A percentile compares a stretch with the other conserved stretches of the same genome.
Conservation (phyloP, 2,888 invertebrate species). For the Ernsta delagoae region DNA sequence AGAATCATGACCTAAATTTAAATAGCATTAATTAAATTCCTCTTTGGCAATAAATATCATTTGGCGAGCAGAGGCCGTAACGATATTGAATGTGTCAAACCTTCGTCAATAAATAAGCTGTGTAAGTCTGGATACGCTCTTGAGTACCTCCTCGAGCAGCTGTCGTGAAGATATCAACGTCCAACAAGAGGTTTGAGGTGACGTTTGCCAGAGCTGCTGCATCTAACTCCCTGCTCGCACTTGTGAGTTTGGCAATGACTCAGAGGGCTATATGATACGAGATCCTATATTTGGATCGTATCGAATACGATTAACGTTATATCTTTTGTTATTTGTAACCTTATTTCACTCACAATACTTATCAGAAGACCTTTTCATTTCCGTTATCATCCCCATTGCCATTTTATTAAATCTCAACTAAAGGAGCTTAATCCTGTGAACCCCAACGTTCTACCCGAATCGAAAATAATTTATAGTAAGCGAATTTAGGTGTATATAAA, state of each 20-base stretch:
- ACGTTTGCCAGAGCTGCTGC: conserved; percentile 29
- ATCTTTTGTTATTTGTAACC: conserved; percentile 6
- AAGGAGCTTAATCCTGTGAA: no score
- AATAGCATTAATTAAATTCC: conserved; percentile 1
- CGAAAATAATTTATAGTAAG: no score
- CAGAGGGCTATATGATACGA: conserved; percentile 22
- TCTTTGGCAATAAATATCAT: conserved; percentile 5
- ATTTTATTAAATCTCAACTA: no score
- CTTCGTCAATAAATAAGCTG: conserved; percentile 31
- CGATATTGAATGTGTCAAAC: conserved; percentile 25
- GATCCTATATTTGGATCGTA: conserved; percentile 33
- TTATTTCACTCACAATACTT: no score
- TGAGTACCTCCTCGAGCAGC: conserved; percentile 20
- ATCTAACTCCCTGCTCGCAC: conserved; percentile 18
- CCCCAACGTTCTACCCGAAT: no score
- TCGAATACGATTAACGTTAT: conserved; percentile 21
- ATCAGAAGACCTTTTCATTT: no score
- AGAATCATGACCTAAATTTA: conserved; percentile 13
- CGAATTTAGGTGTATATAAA: no score
- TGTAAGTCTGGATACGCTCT: conserved; percentile 30
- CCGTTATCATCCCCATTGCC: no score
- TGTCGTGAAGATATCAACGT: conserved; percentile 34
- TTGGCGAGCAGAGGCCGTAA: neutral
- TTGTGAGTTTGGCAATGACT: conserved; percentile 37
- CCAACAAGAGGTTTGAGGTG: conserved; percentile 30